These are phyloP conservation scores for Callithrix jacchus DNA, from an alignment of 2,113 vertebrate genomes.

Conservation along the genomic window DNA sequence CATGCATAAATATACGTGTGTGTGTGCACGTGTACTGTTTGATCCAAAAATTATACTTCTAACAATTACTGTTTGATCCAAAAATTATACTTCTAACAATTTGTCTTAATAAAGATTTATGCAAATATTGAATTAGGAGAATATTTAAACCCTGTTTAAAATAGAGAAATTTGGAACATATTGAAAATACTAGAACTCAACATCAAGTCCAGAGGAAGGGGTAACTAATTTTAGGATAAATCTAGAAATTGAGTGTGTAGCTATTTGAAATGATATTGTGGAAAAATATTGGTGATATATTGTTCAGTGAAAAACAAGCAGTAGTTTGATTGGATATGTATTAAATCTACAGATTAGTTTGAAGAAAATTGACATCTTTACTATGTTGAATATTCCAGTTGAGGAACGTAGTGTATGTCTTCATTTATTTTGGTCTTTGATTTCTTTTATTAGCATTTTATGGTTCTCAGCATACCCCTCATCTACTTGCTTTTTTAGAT, in stretches of 20 bases:
- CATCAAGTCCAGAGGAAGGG: background rate
- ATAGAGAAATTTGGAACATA: background rate
- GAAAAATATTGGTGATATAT: background rate
- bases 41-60: background rate
- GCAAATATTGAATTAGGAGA: slow-evolving; percentile 21
- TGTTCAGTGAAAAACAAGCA: background rate
- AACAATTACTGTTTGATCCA: background rate
- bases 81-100: background rate
- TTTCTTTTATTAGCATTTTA: background rate
- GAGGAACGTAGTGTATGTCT: background rate
- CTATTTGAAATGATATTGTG: background rate
- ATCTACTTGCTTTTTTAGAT: background rate
- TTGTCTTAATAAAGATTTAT: slow-evolving; percentile 4
- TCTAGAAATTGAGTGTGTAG: background rate
- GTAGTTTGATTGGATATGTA: background rate
- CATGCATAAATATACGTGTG: too few relatives aligned
- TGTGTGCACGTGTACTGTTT: background rate
- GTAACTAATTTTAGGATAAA: slow-evolving; percentile 10
- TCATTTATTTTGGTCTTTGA: background rate
- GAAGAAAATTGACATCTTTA: background rate
- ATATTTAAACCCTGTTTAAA: background rate
- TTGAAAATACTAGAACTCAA: background rate
- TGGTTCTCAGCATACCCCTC: background rate
- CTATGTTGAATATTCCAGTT: background rate
- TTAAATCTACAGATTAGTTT: background rate